Base-by-base conservation (phyloP, 2,888 invertebrate genomes). In the Sphaeridia pumilis region DNA sequence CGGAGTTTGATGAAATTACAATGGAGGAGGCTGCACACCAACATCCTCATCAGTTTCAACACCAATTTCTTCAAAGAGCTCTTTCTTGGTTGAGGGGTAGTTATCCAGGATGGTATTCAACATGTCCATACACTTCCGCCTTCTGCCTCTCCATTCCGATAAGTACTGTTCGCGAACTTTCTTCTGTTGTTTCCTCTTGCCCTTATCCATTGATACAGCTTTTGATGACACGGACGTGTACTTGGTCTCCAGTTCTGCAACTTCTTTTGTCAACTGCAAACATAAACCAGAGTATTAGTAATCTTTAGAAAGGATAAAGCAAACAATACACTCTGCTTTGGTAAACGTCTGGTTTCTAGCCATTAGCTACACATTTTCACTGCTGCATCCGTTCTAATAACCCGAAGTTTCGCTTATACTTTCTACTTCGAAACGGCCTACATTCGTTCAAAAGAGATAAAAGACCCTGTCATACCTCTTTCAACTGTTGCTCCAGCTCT, bases 1-100 rank as follows among this genome's bases (percentile, higher is more conserved):
- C 14, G 7, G 7, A 7, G 14, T 31, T 31, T 31, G 31, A 31
- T 10, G 31, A 31, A 31, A 31, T 31, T 31, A 7, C 7, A 31
- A 31, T 31, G 31, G 31, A 31, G 14, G 14, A 10, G 7, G 10
- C 31, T 31, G 14, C 7, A 31, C 7, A 14, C n/a, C n/a, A 2
- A 71, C 78, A 67, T 78, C 79, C 71, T 84, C 83, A 70, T 86
- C 86, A 0, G 82, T 81, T 69, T 89, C 88, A 56, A 90, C 75
- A 21, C 87, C 87, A 47, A 87, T 78, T 66, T 89, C 88, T 64
- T 87, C 84, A 59, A 83, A 72, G 17, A 92, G 73, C 22, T 76
- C 76, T 68, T 83, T 82, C 70, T 88, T 90, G 3, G 79, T 78
- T 67, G 86, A 86, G 0, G 88, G 87, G 71, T 84, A 89, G 25